These are phyloP conservation scores for Drosophila maculinotata DNA, from an alignment of 2,888 invertebrate species.

Conservation along the genomic window DNA sequence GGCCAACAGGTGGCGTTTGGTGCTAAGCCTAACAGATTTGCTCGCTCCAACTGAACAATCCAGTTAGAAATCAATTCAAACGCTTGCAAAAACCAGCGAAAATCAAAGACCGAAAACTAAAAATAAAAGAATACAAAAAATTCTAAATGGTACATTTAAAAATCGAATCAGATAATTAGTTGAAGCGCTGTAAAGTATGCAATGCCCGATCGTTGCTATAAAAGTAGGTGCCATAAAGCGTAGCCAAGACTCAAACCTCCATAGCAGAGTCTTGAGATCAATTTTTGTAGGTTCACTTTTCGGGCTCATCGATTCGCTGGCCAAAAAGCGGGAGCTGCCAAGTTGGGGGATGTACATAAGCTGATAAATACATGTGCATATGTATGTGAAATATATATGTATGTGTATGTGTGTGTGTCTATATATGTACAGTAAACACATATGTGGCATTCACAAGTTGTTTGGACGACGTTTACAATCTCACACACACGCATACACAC, in stretches of 20 bases:
- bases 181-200: conserved; percentile 55
- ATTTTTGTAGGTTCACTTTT: conserved; percentile 10
- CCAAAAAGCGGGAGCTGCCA: not conserved
- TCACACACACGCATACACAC: conserved; percentile 1
- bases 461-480: conserved; percentile 12
- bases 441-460: conserved; percentile 2
- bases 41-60: conserved; percentile 12
- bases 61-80: not conserved
- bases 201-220: conserved; percentile 49
- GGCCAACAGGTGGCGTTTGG: conserved; percentile 65
- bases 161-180: not conserved
- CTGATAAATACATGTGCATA: conserved; percentile 23
- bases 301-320: not conserved
- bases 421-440: conserved; percentile 9
- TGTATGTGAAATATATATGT: conserved; percentile 4
- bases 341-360: conserved; percentile 33
- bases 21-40: not conserved
- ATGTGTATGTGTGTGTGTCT: not conserved
- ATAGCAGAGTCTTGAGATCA: conserved; percentile 12
- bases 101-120: not conserved
- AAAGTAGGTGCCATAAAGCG: conserved; percentile 24
- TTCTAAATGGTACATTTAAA: not conserved
- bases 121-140: not conserved
- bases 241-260: conserved; percentile 33
- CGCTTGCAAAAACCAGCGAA: no score